Conservation (phyloP, 2,888 invertebrate genomes). For the Mantis religiosa region DNA sequence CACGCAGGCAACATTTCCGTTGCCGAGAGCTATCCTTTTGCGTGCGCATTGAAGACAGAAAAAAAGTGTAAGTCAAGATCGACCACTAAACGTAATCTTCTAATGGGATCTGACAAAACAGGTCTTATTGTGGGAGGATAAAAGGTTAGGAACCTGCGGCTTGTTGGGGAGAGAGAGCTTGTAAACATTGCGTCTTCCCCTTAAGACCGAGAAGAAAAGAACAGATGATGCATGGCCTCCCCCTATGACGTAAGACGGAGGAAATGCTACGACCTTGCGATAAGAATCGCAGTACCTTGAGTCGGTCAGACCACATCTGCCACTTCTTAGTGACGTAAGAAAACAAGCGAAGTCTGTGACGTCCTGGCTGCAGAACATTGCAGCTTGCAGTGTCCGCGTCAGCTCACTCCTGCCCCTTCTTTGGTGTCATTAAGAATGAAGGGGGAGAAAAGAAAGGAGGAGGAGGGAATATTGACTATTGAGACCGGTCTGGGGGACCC, state of each 20-base stretch:
- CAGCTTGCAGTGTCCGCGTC: neutral
- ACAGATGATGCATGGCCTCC: neutral
- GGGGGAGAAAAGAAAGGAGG: neutral
- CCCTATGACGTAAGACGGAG: constrained; percentile 5
- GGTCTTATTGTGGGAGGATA: neutral
- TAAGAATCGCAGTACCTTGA: neutral
- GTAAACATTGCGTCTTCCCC: neutral
- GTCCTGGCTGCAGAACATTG: neutral
- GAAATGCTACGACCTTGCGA: neutral
- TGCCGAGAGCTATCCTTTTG: neutral
- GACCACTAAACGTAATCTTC: neutral
- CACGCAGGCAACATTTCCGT: neutral
- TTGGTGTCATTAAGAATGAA: neutral
- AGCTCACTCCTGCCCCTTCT: neutral
- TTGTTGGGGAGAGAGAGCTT: neutral
- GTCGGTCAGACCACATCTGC: neutral
- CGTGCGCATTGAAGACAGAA: neutral
- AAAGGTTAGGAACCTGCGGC: neutral
- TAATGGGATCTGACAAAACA: neutral
- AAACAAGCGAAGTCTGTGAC: neutral
- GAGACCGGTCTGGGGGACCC: constrained; percentile 1
- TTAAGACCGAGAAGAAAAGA: neutral
- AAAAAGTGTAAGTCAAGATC: neutral
- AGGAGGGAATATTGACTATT: constrained; percentile 9
- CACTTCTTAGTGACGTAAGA: neutral